Evolutionary conservation across 2,113 vertebrate species (phyloP), one percentile per base, ranked within the genome.

Genomic region (Lepus europaeus): DNA sequence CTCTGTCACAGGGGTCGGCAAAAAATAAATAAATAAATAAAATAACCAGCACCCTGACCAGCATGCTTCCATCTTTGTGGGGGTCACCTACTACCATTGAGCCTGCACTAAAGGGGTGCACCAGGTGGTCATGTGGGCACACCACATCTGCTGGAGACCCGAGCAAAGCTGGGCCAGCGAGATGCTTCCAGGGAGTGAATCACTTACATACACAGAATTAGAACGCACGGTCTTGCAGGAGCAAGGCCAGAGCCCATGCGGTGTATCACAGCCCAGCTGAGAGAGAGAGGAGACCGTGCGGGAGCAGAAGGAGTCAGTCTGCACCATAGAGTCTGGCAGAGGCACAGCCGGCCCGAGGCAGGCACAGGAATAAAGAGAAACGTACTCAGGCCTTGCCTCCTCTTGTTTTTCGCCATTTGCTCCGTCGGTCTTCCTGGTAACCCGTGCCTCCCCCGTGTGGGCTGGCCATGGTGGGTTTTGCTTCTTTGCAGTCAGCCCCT

Each of bases 401-500:
- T 51, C 51, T 36, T 16, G 9, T 49, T 33, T 33, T n/a, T 45
- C 36, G 22, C 76, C 87, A 31, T 27, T 56, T 22, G 36, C 63
- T 80, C n/a, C 5, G 6, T 45, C 39, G 0, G 12, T 25, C 27
- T 53, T 63, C 7, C 5, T 17, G 51, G 3, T 10, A 6, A 2
- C 5, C 17, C 20, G 51, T 31, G 25, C 56, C 59, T 9, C 12
- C 36, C n/a, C 51, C 36, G 45, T 23, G 56, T 45, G 69, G 53
- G 29, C 74, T 6, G n/a, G 33, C 51, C 79, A 77, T 29, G 29
- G 23, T 64, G 70, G 22, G 59, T 64, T 93, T 91, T 33, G 29
- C 88, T 94, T 92, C 66, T 72, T 77, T 76, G 20, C 14, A 39
- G 56, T 92, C 68, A 66, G 31, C 22, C 49, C 66, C 51, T 90